Conservation (phyloP, 2,797 vertebrate genomes). For the Galaxias olidus region DNA sequence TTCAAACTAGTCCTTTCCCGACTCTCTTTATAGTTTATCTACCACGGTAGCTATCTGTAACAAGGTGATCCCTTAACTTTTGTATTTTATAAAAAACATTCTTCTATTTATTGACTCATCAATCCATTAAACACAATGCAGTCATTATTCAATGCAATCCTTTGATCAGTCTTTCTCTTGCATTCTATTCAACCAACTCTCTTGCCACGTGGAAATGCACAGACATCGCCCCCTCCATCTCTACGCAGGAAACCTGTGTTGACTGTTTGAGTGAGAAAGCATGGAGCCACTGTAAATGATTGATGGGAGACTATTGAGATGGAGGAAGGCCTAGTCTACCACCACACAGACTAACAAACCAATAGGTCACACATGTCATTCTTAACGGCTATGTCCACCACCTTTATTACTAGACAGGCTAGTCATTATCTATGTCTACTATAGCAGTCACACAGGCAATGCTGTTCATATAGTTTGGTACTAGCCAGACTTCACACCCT, state of each 20-base stretch:
- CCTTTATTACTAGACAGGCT: slow-evolving; percentile 46
- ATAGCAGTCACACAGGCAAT: slow-evolving; percentile 1
- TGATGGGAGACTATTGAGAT: slow-evolving; percentile 35
- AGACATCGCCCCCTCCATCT: slow-evolving; percentile 24
- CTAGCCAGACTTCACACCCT: background rate
- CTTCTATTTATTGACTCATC: slow-evolving; percentile 2
- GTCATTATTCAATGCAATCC: background rate
- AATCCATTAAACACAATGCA: background rate
- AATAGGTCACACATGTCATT: slow-evolving; percentile 63
- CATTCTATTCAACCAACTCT: slow-evolving; percentile 5
- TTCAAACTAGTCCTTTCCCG: slow-evolving; percentile 43
- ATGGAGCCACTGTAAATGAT: slow-evolving; percentile 38
- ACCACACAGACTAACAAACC: slow-evolving; percentile 18
- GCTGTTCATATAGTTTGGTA: background rate
- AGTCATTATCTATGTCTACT: slow-evolving; percentile 3
- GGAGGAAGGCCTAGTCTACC: slow-evolving; percentile 56
- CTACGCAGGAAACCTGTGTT: slow-evolving; percentile 44
- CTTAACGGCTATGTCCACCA: slow-evolving; percentile 46
- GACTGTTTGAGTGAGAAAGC: slow-evolving; percentile 28
- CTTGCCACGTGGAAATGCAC: slow-evolving; percentile 24
- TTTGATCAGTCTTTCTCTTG: background rate
- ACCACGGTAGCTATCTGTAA: slow-evolving; percentile 4
- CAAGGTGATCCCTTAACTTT: background rate
- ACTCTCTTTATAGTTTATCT: slow-evolving; percentile 31
- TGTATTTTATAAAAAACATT: background rate